Evolutionary conservation across 2,113 vertebrate species (phyloP), one percentile per base, ranked within the genome.

Genomic region (Murina feae): DNA sequence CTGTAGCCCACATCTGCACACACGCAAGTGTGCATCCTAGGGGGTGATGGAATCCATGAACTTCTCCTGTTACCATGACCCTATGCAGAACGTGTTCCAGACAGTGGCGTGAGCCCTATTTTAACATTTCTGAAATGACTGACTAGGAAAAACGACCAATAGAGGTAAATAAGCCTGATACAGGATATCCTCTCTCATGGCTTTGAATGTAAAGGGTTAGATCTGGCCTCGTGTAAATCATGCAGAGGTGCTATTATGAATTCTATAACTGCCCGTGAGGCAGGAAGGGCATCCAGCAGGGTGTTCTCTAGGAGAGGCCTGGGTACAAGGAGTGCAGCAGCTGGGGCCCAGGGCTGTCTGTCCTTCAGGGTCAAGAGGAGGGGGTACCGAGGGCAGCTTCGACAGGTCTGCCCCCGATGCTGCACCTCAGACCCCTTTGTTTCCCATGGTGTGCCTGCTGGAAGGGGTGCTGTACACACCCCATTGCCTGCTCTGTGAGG

Each of bases 71-170:
- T 10, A 42, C 39, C 58, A 10, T 58, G 55, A 58, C 12, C 55
- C 58, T 28, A 80, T 89, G 91, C 35, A 51, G 63, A 90, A 84
- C 95, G 58, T 81, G 51, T 81, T 72, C 82, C 1, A 0, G 58
- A 78, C 4, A 1, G 18, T 75, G 23, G 23, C 32, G 8, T 44
- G 35, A 16, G 76, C 76, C 87, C 82, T 89, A 55, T 79, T 79
- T 86, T 93, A 93, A 76, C 69, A 72, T 91, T 78, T 91, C 92
- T 83, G 75, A 82, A 44, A 60, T 71, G 85, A 95, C 23, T 37
- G 74, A 76, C 72, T 74, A 87, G 72, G 87, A 79, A 74, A 96
- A 80, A 35, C 63, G 82, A 58, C 39, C 37, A 21, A 92, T 32
- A 91, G 49, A 92, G 10, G 28, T 80, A 86, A 44, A 80, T 53